Evolutionary conservation across 2,888 invertebrate genomes (phyloP), one percentile per base, ranked within the genome.

Genomic region (Morpho deidamia): DNA sequence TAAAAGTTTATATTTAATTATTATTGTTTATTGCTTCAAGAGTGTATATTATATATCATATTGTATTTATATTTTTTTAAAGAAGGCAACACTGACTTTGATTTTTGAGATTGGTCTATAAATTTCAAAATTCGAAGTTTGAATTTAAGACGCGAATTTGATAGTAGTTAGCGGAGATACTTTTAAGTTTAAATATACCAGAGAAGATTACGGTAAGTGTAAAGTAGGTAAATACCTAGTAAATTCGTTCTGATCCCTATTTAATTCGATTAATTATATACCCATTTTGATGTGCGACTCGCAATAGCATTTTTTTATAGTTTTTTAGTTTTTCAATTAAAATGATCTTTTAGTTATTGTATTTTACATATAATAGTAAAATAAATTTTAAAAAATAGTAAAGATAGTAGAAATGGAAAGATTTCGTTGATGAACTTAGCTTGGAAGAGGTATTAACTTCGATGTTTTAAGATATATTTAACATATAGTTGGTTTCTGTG

Each of bases 241-340:
- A 67, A 67, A 67, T 67, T 67, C 67, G 32, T 59, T 60, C 63
- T 67, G 67, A 56, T 66, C 67, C 66, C 65, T 60, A 55, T 65
- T 63, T 58, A 51, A 44, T 53, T 53, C 51, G 53, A 53, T 51
- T 45, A 42, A 9, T 10, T 38, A 33, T 37, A n/a, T 7, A 45
- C 37, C 11, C 37, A 45, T n/a, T 45, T 34, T 44, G n/a, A 34
- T 8, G n/a, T 34, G n/a, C n/a, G n/a, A 7, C 2, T 7, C 7
- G 1, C 5, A 34, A 7, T 33, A 5, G n/a, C 3, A 11, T 11
- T 2, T 8, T 34, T 44, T 34, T 11, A 11, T 14, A 37, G 38
- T 11, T 23, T 45, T 46, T 7, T 23, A 38, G 12, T 14, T 38
- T n/a, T 37, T 38, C 46, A n/a, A 38, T 38, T 11, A 38, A 11